phyloP scores from a whole-genome alignment of 2,113 vertebrate species.

The Haemorhous mexicanus region DNA sequence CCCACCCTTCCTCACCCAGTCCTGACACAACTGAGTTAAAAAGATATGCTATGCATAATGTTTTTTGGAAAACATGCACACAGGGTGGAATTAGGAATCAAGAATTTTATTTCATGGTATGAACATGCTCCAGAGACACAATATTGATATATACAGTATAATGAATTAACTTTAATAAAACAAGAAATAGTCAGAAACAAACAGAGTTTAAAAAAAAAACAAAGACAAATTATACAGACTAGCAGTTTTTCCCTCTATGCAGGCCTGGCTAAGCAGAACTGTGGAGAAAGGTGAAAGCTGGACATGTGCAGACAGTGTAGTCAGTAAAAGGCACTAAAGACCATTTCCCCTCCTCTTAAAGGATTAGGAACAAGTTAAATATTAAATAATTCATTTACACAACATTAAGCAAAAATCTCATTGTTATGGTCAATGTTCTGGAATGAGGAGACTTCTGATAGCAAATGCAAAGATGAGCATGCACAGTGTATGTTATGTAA shows the following conservation, averaged over 20 bases:
- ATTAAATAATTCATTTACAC: neutral
- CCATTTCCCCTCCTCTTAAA: conserved; percentile 39
- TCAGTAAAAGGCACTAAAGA: conserved; percentile 72
- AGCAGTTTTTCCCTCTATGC: neutral
- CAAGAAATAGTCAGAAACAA: conserved; percentile 26
- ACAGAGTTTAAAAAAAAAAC: conserved; percentile 37
- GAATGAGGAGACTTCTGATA: neutral
- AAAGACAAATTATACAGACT: conserved; percentile 11
- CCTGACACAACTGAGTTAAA: rapidly evolving
- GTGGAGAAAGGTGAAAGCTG: conserved; percentile 16
- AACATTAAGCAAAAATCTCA: neutral
- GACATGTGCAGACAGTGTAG: conserved; percentile 6
- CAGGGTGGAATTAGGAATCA: neutral
- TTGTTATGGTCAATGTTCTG: neutral
- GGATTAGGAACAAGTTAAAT: conserved; percentile 30
- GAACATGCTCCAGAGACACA: conserved; percentile 68
- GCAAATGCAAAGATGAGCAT: neutral
- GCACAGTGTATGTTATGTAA: neutral
- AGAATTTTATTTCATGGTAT: conserved; percentile 71
- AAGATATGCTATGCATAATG: rapidly evolving
- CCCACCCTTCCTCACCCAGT: neutral
- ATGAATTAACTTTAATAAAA: conserved; percentile 50
- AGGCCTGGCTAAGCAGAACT: neutral
- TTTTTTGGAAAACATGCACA: neutral
- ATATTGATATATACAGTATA: conserved; percentile 63